Conservation (phyloP, 2,797 vertebrate species). For the Molossus alvarezi region DNA sequence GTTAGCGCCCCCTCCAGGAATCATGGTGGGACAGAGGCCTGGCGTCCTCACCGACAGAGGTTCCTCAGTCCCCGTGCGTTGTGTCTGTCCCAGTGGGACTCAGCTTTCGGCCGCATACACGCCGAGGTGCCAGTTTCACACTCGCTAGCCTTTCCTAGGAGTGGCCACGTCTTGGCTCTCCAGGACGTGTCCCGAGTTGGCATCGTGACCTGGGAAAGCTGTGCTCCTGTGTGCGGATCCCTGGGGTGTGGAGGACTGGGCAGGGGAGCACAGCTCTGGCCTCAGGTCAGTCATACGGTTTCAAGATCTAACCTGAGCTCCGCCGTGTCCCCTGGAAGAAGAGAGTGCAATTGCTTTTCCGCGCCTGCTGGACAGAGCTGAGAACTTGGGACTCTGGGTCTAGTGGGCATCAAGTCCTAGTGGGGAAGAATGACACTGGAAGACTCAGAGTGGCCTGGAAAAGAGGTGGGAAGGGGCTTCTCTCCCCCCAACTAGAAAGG, state of each 20-base stretch:
- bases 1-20: neutral
- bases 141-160: neutral
- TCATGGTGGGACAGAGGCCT: neutral
- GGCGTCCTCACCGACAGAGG: neutral
- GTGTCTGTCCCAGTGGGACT: neutral
- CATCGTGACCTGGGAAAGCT: neutral
- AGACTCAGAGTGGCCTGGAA: neutral
- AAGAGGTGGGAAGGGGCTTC: neutral
- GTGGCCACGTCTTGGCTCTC: neutral
- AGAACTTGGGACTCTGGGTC: neutral
- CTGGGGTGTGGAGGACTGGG: too few species aligned
- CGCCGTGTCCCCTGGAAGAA: neutral
- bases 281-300: neutral
- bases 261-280: neutral
- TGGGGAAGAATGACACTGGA: neutral
- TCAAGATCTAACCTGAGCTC: neutral
- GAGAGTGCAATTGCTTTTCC: neutral
- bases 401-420: neutral
- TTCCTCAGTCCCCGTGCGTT: neutral
- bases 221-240: neutral
- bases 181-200: neutral
- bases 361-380: neutral
- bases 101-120: neutral
- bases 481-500: neutral
- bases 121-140: neutral